Base-by-base conservation (phyloP, 2,797 vertebrate species). In the Delichon dasypus region DNA sequence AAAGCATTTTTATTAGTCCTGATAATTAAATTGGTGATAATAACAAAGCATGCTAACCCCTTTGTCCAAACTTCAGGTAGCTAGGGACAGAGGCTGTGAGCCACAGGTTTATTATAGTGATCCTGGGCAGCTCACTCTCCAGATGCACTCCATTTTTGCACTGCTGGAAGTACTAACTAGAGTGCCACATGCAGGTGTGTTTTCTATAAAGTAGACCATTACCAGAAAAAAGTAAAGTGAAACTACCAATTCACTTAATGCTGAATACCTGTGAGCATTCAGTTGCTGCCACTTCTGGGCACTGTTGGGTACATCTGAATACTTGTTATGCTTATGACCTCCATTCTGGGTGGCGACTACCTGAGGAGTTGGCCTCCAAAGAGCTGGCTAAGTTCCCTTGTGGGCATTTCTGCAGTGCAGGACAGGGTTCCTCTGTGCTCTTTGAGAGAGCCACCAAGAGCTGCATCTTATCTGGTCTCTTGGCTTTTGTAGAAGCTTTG, bases 161-260 rank as follows among this genome's bases (percentile, higher is more conserved):
- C 80, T 90, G 74, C 83, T 91, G 88, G 88, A 86, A 93, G 66
- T 84, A 72, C 66, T 84, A 86, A 92, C 55, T 65, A 84, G 78
- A 91, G 66, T 62, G 77, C 66, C 89, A 90, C 66, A 90, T 84
- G 77, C 30, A 9, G 88, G 47, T 91, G 27, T 92, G 67, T 94
- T 88, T 95, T 91, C 70, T 86, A 84, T 81, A 81, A 88, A 88
- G 70, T 51, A 94, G 80, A 81, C 47, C 32, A 78, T 78, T 88
- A 91, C 50, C 50, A 91, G 74, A 17, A 90, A 75, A 93, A 89
- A 75, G 47, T 91, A 68, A 93, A 88, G 58, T 1, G 22, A 91
- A 94, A 75, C 85, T 72, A 86, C 55, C 88, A 84, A 68, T 86
- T 90, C 47, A 68, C 44, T 88, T 78, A 61, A 81, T 54, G 77